Evolutionary conservation across 2,797 vertebrate species (phyloP).

Genomic region (Pantherophis alleghaniensis): DNA sequence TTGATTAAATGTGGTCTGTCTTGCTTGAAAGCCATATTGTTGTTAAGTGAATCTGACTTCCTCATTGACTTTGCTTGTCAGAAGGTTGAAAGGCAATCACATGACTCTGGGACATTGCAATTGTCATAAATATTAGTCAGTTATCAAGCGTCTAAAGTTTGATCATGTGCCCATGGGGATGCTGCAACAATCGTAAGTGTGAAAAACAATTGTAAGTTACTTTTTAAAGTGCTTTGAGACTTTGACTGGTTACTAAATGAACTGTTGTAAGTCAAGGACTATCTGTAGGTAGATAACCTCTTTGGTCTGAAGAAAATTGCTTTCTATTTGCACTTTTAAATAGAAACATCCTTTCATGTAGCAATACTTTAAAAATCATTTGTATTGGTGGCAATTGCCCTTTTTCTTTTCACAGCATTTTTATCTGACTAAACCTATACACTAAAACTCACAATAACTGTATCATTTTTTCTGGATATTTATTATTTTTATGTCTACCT

Average conservation of each 20-base stretch:
- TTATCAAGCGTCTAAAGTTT: not conserved
- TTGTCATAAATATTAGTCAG: not conserved
- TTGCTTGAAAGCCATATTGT: not conserved
- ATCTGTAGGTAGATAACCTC: not conserved
- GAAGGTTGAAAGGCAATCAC: too few species aligned
- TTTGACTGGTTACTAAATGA: too few species aligned
- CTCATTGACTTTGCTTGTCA: too few species aligned
- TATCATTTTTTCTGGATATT: not conserved
- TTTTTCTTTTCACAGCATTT: constrained; percentile 15
- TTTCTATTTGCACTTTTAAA: constrained; percentile 30
- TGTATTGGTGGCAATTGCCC: constrained; percentile 19
- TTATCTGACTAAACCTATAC: not conserved
- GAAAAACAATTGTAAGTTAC: not conserved
- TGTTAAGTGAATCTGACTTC: too few species aligned
- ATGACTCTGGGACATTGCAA: too few species aligned
- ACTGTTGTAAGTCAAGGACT: too few species aligned
- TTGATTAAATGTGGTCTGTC: not conserved
- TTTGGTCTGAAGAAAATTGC: constrained; percentile 33
- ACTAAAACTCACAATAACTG: not conserved
- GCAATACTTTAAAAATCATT: constrained; percentile 7
- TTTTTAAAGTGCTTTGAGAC: not conserved
- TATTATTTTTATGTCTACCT: not conserved
- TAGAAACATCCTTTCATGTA: constrained; percentile 12
- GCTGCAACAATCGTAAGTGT: not conserved
- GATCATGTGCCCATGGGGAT: not conserved